These are phyloP conservation scores for Eilema griseolum DNA, from an alignment of 2,888 invertebrate species.

Conservation along the genomic window DNA sequence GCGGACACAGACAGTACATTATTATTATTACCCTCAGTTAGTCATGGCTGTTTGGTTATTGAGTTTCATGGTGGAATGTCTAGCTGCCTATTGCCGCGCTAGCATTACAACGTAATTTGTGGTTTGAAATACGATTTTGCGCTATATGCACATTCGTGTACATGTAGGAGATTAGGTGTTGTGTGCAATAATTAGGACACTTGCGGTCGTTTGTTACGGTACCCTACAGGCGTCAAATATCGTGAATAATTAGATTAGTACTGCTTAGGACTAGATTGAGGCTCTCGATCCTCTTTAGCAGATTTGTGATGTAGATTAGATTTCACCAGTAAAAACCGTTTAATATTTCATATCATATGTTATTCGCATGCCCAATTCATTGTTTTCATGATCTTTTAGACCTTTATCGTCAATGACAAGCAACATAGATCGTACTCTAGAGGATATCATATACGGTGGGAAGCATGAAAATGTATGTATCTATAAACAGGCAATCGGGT, in stretches of 20 bases:
- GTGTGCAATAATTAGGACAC: background rate
- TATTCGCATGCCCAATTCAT: too few relatives aligned
- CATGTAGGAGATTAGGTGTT: background rate
- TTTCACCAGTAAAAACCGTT: too few relatives aligned
- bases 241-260: background rate
- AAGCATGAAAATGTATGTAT: conserved; percentile 38
- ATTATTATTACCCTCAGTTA: conserved; percentile 48
- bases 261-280: background rate
- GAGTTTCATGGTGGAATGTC: conserved; percentile 42
- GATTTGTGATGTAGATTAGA: background rate
- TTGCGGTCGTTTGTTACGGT: background rate
- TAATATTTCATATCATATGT: too few relatives aligned
- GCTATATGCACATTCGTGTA: background rate
- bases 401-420: background rate
- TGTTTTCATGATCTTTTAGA: too few relatives aligned
- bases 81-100: conserved; percentile 23
- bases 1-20: conserved; percentile 51
- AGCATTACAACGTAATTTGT: conserved; percentile 39
- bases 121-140: conserved; percentile 22
- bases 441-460: conserved; percentile 17
- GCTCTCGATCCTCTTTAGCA: background rate
- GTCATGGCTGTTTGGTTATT: conserved; percentile 51
- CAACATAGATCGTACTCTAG: background rate
- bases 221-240: background rate
- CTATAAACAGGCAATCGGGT: conserved; percentile 53